Evolutionary conservation across 1,140 invertebrate species (phyloP).

Genomic region (Heliconius hermathena): DNA sequence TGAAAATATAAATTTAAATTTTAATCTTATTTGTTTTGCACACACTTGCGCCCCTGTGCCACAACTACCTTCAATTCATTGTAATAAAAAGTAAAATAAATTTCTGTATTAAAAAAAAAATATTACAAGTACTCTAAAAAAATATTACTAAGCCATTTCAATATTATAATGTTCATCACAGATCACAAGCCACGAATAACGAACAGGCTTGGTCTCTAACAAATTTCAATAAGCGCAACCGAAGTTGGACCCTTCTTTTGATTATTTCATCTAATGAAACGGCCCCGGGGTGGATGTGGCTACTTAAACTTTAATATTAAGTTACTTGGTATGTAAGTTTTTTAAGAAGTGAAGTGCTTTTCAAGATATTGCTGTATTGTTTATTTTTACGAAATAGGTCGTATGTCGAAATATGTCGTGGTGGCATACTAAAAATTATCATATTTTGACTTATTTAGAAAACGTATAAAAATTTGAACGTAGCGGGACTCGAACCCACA

Average conservation of each 20-base stretch:
- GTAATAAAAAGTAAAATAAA: background rate
- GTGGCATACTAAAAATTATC: too few relatives aligned
- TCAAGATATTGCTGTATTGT: background rate
- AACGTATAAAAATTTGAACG: too few relatives aligned
- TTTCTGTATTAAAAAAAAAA: background rate
- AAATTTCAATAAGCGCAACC: constrained; percentile 31
- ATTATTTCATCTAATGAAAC: constrained; percentile 25
- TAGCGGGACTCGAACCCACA: too few relatives aligned
- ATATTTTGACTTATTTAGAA: too few relatives aligned
- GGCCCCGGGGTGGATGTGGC: constrained; percentile 1
- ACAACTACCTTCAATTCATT: background rate
- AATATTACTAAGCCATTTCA: background rate
- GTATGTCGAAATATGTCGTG: too few relatives aligned
- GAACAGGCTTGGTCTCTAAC: constrained; percentile 10
- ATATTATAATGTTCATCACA: background rate
- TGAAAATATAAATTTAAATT: too few relatives aligned
- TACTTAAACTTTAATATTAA: constrained; percentile 18
- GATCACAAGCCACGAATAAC: background rate
- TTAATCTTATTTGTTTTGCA: too few relatives aligned
- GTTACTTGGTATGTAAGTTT: background rate
- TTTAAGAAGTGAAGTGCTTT: background rate
- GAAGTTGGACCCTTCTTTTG: constrained; percentile 4
- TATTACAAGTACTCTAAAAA: too few relatives aligned
- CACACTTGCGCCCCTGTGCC: too few relatives aligned
- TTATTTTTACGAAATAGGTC: too few relatives aligned